A percentile compares a stretch with the other conserved stretches of the same genome.
Conservation (phyloP, 2,888 invertebrate species). For the Torymus auratus region DNA sequence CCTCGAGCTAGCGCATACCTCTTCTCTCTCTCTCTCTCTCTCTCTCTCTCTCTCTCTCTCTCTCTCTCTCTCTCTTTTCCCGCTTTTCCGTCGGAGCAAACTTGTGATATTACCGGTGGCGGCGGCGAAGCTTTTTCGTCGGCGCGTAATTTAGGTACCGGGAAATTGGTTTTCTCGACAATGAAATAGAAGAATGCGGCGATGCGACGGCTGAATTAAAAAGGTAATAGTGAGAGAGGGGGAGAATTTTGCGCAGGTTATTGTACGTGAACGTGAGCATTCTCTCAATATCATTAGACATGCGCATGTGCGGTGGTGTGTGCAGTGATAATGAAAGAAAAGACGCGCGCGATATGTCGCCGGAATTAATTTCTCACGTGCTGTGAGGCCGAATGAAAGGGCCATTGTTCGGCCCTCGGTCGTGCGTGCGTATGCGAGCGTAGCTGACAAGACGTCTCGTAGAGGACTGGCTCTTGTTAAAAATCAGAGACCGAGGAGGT, state of each 20-base stretch:
- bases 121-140: slow-evolving; percentile 70
- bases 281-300: slow-evolving; percentile 47
- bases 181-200: slow-evolving; percentile 76
- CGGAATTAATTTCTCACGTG: slow-evolving; percentile 55
- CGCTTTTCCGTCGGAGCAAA: slow-evolving; percentile 69
- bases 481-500: slow-evolving; percentile 8
- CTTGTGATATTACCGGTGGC: slow-evolving; percentile 73
- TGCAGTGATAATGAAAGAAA: slow-evolving; percentile 28
- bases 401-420: slow-evolving; percentile 39
- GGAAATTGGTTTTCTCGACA: slow-evolving; percentile 77
- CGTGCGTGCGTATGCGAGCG: background rate
- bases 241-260: slow-evolving; percentile 21
- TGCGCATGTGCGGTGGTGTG: background rate
- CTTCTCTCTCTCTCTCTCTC: slow-evolving; percentile 53
- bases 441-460: slow-evolving; percentile 26
- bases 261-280: slow-evolving; percentile 12
- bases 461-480: slow-evolving; percentile 17
- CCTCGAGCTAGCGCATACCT: slow-evolving; percentile 1
- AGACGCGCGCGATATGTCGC: slow-evolving; percentile 16
- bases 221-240: slow-evolving; percentile 27
- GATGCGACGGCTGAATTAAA: slow-evolving; percentile 43
- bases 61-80: slow-evolving; percentile 54
- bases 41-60: slow-evolving; percentile 47
- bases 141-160: slow-evolving; percentile 76
- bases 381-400: background rate